Evolutionary conservation across 2,113 vertebrate species (phyloP), one percentile per base, ranked within the genome.

Genomic region (Megaleporinus macrocephalus): DNA sequence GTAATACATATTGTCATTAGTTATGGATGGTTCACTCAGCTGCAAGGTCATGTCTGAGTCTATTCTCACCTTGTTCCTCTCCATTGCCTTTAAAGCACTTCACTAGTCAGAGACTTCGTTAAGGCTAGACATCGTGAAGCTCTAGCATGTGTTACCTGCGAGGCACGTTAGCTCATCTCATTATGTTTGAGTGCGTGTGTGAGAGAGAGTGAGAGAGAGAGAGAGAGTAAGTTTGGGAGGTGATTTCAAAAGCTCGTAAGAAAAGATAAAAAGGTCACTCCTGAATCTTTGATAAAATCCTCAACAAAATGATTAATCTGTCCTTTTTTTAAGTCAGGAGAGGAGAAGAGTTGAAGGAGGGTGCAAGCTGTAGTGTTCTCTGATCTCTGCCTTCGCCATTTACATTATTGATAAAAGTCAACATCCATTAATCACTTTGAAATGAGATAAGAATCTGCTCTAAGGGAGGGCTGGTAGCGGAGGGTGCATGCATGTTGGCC

Each of bases 261-360:
- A 49, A 63, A 55, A 77, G 72, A 72, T 82, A 76, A 81, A 88
- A 90, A 89, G 88, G 87, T 91, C 88, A 87, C 29, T 30, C 22
- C 27, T 33, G 75, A 84, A 84, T 80, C 84, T 89, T 87, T 91
- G 90, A 91, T 90, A 80, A 90, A 90, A 61, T 89, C 88, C 84
- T 79, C 81, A 83, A 85, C 73, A 86, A 89, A 86, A 47, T 84
- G 14, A 9, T 79, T 69, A 84, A 85, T 90, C 83, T 82, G 85
- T 79, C 62, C 30, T 44, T 73, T 73, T 84, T 88, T 70, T 44
- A 81, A 81, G 36, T 15, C 70, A 36, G n/a, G n/a, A 75, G 63
- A 73, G 79, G 59, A 51, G 55, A 41, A 11, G 57, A 69, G 83
- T 29, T 73, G 66, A 41, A 68, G 61, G 57, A 63, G 81, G 81